Percentiles rank a stretch among this genome's conserved stretches.
phyloP scores from a whole-genome alignment of 53 echinoderm and acorn worm genomes.

The Henricia sp. region DNA sequence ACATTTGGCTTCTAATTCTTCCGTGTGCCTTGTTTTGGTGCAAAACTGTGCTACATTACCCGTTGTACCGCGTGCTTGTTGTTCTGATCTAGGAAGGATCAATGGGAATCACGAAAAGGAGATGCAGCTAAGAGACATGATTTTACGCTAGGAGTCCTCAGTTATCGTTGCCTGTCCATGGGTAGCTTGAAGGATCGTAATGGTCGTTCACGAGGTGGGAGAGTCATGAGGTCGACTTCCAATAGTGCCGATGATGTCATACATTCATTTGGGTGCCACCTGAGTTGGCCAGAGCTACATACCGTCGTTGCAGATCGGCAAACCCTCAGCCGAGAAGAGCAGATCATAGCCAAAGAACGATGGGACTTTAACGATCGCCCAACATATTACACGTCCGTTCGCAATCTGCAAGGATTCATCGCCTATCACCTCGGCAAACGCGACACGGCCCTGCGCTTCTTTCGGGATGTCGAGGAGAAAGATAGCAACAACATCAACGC shows the following conservation, averaged over 20 bases:
- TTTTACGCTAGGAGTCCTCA: too few species aligned
- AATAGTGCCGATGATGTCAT: neutral
- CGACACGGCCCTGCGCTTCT: constrained; percentile 57
- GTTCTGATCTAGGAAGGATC: too few species aligned
- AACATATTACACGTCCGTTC: constrained; percentile 69
- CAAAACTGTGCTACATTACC: too few species aligned
- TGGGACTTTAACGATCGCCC: constrained; percentile 75
- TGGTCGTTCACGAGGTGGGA: too few species aligned
- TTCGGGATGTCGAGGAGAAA: constrained; percentile 59
- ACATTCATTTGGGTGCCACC: constrained; percentile 78
- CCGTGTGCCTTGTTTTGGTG: too few species aligned
- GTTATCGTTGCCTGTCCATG: too few species aligned
- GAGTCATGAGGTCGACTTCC: neutral
- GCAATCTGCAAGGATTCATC: constrained; percentile 84
- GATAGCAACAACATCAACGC: constrained; percentile 81
- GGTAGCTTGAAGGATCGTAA: neutral
- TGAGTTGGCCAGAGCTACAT: constrained; percentile 78
- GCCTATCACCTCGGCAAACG: constrained; percentile 70
- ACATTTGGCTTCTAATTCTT: too few species aligned
- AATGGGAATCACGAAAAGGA: too few species aligned
- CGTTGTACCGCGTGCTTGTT: too few species aligned
- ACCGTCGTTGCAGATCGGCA: constrained; percentile 32
- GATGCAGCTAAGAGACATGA: too few species aligned
- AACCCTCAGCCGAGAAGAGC: constrained; percentile 42
- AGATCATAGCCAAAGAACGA: constrained; percentile 48